Conservation (phyloP, 2,113 vertebrate genomes). For the Sapajus apella region DNA sequence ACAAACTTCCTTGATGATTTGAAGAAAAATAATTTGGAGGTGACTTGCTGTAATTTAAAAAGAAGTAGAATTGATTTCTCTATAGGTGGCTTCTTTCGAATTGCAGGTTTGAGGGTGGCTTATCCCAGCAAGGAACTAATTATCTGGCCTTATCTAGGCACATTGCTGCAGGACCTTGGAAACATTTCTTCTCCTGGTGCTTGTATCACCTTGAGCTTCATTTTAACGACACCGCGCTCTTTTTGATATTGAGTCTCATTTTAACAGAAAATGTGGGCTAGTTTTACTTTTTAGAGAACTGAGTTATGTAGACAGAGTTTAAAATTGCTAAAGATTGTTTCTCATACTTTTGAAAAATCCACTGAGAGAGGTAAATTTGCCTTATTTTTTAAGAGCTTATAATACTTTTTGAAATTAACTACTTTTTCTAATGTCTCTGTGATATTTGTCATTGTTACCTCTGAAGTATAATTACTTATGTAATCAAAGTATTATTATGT, state of each 20-base stretch:
- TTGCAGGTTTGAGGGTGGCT: constrained; percentile 29
- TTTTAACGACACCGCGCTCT: background rate
- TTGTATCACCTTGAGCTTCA: constrained; percentile 13
- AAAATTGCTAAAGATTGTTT: constrained; percentile 20
- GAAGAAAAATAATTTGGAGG: constrained; percentile 52
- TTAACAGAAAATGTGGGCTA: background rate
- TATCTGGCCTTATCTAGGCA: constrained; percentile 17
- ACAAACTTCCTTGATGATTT: constrained; percentile 18
- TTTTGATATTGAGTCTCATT: constrained; percentile 11
- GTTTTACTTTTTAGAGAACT: background rate
- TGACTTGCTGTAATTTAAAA: constrained; percentile 34
- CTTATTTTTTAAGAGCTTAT: background rate
- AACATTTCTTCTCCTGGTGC: constrained; percentile 21
- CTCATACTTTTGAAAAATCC: background rate
- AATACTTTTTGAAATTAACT: background rate
- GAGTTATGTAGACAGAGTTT: background rate
- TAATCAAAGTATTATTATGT: background rate
- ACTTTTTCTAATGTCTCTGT: background rate
- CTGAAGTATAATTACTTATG: background rate
- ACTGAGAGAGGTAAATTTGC: background rate
- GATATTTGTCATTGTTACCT: background rate
- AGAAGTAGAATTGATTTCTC: constrained; percentile 51
- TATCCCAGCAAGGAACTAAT: constrained; percentile 50
- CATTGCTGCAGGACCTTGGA: background rate
- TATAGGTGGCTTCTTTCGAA: background rate